Evolutionary conservation across 2,888 invertebrate species (phyloP).

Genomic region (Epistrophe eligans): DNA sequence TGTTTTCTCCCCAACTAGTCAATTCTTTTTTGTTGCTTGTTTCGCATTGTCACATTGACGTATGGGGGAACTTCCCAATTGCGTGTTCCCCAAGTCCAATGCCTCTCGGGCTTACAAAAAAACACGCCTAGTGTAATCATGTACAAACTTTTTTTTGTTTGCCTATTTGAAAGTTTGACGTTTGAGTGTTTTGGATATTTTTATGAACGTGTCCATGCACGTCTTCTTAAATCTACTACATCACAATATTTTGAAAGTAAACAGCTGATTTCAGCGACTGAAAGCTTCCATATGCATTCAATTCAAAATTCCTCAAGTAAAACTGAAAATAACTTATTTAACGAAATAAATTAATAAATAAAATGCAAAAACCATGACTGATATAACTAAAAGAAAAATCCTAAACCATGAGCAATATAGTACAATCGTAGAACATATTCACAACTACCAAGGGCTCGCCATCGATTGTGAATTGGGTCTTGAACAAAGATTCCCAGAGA

Average conservation of each 20-base stretch:
- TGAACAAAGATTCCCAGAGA: slow-evolving; percentile 85
- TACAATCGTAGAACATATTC: slow-evolving; percentile 84
- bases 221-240: not conserved
- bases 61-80: too few species aligned
- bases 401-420: slow-evolving; percentile 78
- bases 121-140: too few species aligned
- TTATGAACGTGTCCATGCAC: too few species aligned
- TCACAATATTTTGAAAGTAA: not conserved
- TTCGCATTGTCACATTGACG: too few species aligned
- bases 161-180: too few species aligned
- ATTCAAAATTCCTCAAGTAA: slow-evolving; percentile 11
- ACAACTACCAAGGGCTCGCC: slow-evolving; percentile 85
- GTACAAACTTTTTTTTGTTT: too few species aligned
- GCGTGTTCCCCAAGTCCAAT: too few species aligned
- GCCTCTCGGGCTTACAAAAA: too few species aligned
- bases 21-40: too few species aligned
- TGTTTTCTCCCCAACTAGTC: too few species aligned
- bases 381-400: slow-evolving; percentile 77
- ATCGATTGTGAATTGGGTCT: slow-evolving; percentile 87
- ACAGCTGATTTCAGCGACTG: slow-evolving; percentile 34
- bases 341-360: not conserved
- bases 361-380: slow-evolving; percentile 60
- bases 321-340: not conserved
- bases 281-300: slow-evolving; percentile 8
- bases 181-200: too few species aligned